A percentile compares a stretch with the other conserved stretches of the same genome.
Conservation (phyloP, 1,140 invertebrate species). For the Neodiprion pinetum region DNA sequence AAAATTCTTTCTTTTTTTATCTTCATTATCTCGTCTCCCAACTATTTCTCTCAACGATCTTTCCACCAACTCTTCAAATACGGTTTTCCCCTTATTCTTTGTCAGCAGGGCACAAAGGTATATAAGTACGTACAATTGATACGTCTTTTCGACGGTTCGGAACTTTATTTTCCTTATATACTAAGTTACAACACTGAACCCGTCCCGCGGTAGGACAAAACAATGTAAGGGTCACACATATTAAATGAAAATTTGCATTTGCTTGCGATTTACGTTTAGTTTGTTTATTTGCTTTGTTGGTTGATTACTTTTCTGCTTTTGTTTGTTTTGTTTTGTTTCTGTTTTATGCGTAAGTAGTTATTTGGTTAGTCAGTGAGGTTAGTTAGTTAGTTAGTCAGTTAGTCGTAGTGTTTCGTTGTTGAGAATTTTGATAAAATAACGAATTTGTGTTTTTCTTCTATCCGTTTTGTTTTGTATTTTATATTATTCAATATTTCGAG, state of each 20-base stretch:
- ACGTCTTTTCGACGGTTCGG: slow-evolving; percentile 34
- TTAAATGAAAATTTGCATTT: slow-evolving; percentile 34
- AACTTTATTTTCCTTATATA: slow-evolving; percentile 51
- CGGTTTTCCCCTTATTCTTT: background rate
- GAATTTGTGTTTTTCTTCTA: background rate
- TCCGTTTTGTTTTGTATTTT: slow-evolving; percentile 6
- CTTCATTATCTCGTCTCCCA: slow-evolving; percentile 20
- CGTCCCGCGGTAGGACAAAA: slow-evolving; percentile 56
- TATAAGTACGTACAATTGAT: background rate
- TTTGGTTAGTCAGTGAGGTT: background rate
- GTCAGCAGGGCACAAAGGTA: background rate
- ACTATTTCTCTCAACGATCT: slow-evolving; percentile 13
- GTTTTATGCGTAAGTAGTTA: background rate
- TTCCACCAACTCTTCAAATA: background rate
- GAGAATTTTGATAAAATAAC: no score
- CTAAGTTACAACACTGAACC: slow-evolving; percentile 61
- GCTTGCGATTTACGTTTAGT: slow-evolving; percentile 16
- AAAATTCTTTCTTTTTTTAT: slow-evolving; percentile 16
- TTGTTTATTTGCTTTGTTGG: slow-evolving; percentile 12
- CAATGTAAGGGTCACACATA: slow-evolving; percentile 53
- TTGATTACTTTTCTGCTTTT: slow-evolving; percentile 10
- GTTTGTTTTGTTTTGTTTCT: background rate
- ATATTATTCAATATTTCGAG: slow-evolving; percentile 16
- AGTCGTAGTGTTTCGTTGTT: no score
- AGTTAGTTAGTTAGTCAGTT: no score